These are phyloP conservation scores for Dasyurus viverrinus DNA, from an alignment of 2,113 vertebrate species.

Conservation along the genomic window DNA sequence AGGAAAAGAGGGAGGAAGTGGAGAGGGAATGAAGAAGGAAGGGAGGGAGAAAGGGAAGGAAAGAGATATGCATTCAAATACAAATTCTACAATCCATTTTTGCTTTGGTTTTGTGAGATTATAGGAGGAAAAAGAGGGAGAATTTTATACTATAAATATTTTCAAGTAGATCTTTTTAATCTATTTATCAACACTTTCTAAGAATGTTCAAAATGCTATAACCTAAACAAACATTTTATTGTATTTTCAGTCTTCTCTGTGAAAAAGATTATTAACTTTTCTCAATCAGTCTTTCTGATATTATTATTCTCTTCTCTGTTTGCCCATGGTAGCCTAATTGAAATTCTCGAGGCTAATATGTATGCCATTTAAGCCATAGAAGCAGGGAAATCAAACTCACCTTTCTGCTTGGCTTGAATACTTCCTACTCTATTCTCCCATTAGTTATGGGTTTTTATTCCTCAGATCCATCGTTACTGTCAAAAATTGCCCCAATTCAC, in stretches of 20 bases:
- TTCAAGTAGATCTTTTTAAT: constrained; percentile 31
- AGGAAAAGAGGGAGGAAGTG: background rate
- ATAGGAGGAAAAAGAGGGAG: background rate
- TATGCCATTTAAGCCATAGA: constrained; percentile 75
- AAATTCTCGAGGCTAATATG: constrained; percentile 81
- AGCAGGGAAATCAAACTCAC: constrained; percentile 51
- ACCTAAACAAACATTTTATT: background rate
- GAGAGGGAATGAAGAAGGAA: too few relatives aligned
- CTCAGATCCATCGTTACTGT: constrained; percentile 1
- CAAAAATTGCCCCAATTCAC: constrained; percentile 12
- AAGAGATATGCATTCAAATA: background rate
- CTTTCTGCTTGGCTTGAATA: constrained; percentile 24
- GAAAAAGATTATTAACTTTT: background rate
- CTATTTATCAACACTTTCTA: background rate
- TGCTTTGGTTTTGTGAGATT: constrained; percentile 34
- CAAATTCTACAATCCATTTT: constrained; percentile 28
- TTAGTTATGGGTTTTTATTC: constrained; percentile 4
- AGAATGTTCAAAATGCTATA: background rate
- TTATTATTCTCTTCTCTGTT: constrained; percentile 82
- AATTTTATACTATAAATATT: constrained; percentile 49
- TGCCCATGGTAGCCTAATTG: constrained; percentile 81
- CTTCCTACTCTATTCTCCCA: constrained; percentile 38
- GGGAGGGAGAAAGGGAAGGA: background rate
- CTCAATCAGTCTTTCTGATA: constrained; percentile 36
- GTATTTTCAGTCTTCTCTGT: background rate